Evolutionary conservation across 2,113 vertebrate genomes (phyloP).

Genomic region (Donacobius atricapilla): DNA sequence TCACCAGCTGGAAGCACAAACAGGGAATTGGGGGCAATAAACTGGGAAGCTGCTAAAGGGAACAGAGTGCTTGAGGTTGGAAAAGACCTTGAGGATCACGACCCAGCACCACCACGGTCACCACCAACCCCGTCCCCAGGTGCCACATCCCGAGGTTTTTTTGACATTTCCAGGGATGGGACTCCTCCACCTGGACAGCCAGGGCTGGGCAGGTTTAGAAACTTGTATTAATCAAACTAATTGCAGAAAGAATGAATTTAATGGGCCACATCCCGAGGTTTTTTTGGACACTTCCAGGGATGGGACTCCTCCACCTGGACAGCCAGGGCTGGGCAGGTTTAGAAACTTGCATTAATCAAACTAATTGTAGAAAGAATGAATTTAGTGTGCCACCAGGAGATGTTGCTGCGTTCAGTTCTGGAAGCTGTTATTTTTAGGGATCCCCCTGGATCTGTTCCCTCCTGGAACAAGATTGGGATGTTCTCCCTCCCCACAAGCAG

Average conservation of each 20-base stretch:
- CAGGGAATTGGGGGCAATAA: background rate
- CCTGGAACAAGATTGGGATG: background rate
- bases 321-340: background rate
- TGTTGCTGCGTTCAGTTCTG: background rate
- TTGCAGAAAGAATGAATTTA: background rate
- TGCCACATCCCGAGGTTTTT: background rate
- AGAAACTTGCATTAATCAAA: background rate
- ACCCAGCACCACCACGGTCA: background rate
- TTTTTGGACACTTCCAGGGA: background rate
- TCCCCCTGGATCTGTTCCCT: background rate
- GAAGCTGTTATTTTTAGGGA: background rate
- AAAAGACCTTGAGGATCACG: too few relatives aligned
- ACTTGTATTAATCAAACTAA: fast-evolving
- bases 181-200: background rate
- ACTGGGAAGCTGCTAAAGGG: background rate
- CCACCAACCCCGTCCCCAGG: background rate
- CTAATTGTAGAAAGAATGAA: background rate
- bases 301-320: background rate
- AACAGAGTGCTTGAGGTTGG: fast-evolving
- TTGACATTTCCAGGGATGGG: background rate
- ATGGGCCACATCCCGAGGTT: too few relatives aligned
- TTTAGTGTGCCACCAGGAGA: background rate
- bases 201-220: background rate
- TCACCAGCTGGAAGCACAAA: background rate
- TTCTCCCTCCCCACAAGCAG: background rate